Percentiles rank a stretch among this genome's conserved stretches.
These are phyloP conservation scores for Ispidina picta DNA, from an alignment of 2,797 vertebrate genomes.

Conservation along the genomic window DNA sequence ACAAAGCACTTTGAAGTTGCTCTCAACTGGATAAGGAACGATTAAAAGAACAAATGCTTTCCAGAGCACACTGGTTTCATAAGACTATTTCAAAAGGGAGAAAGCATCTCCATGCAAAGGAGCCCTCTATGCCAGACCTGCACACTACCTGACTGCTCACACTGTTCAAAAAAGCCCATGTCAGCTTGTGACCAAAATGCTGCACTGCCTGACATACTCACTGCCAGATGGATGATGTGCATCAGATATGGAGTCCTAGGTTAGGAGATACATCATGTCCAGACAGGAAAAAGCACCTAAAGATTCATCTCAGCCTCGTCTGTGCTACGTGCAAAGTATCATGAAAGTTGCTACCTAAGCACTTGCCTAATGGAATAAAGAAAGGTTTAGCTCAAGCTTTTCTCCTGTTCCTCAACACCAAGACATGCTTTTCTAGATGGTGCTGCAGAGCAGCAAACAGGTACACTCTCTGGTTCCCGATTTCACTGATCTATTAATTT, in stretches of 20 bases:
- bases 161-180: fast-evolving
- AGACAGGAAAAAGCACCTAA: background rate
- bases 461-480: fast-evolving
- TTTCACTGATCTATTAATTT: background rate
- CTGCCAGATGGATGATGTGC: background rate
- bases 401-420: background rate
- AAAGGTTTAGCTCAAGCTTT: background rate
- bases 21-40: background rate
- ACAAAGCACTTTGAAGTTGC: background rate
- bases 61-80: background rate
- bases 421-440: background rate
- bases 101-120: background rate
- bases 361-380: background rate
- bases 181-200: background rate
- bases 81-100: background rate
- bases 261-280: fast-evolving
- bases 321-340: fast-evolving
- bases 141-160: background rate
- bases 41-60: conserved; percentile 27
- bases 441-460: background rate
- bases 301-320: fast-evolving
- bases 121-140: background rate
- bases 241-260: background rate
- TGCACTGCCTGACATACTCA: background rate
- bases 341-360: fast-evolving